Conservation (phyloP, 2,888 invertebrate genomes). For the Platycheirus albimanus region DNA sequence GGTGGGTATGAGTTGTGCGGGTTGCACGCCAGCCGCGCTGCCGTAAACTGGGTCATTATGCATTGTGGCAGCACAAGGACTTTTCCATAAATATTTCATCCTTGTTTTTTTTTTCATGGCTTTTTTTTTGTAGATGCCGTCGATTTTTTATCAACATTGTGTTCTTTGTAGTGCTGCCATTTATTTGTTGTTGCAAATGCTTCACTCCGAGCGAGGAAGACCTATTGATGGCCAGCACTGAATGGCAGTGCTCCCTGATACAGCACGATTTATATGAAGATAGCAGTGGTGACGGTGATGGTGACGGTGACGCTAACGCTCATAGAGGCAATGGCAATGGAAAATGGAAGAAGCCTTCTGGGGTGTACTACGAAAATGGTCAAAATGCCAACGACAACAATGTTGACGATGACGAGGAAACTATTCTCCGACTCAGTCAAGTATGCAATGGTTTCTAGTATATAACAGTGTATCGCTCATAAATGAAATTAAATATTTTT, state of each 20-base stretch:
- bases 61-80: conserved; percentile 19
- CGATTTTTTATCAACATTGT: conserved; percentile 77
- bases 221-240: conserved; percentile 75
- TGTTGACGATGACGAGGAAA: conserved; percentile 73
- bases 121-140: conserved; percentile 62
- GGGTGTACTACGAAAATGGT: conserved; percentile 6
- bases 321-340: no score
- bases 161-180: conserved; percentile 77
- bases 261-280: conserved; percentile 58
- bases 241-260: conserved; percentile 76
- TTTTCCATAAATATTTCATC: conserved; percentile 3
- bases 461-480: conserved; percentile 1
- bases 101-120: conserved; percentile 1
- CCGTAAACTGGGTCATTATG: conserved; percentile 33
- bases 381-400: conserved; percentile 33
- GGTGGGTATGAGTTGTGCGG: conserved; percentile 68
- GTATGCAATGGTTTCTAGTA: conserved; percentile 38
- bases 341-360: conserved; percentile 25
- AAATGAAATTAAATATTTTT: conserved; percentile 45
- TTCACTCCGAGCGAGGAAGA: conserved; percentile 77
- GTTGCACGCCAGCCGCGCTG: no score
- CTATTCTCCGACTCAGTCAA: conserved; percentile 70
- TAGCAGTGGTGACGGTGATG: conserved; percentile 40
- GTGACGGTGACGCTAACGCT: no score
- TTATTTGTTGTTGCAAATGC: conserved; percentile 77